Evolutionary conservation across 2,797 vertebrate species (phyloP), one percentile per base, ranked within the genome.

Genomic region (Megalops cyprinoides): DNA sequence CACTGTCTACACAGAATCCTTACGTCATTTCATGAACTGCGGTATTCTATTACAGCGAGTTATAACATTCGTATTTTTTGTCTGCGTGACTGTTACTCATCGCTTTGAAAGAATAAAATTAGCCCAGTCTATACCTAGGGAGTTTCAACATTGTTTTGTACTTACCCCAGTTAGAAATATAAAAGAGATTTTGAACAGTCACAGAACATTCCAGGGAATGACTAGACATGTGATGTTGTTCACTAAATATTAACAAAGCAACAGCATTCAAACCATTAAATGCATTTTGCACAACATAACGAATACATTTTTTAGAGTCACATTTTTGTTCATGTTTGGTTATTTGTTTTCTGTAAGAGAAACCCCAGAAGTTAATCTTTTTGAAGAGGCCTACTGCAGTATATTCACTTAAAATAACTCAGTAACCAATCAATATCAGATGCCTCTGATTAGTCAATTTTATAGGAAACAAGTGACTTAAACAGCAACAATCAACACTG

Each of bases 1-100:
- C 87, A 88, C 91, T 86, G 89, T 87, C 89, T 89, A 92, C 91
- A 90, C 90, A 92, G 88, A 83, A 90, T 86, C 87, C 83, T 84
- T 86, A 86, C 81, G 60, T 82, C 73, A 82, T 82, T 74, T 34
- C 34, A 39, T 82, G 37, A 39, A 74, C 9, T 44, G 67, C 67
- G 39, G 67, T 71, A 71, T 71, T 65, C 25, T 71, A 23, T 23
- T 20, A 42, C 67, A 23, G 67, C 9, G 5, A n/a, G n/a, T 6
- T 7, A 25, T 28, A 56, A 18, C 53, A 23, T 23, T n/a, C n/a
- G n/a, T 56, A 10, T 28, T n/a, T 5, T 60, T 8, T 60, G 23
- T 12, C 56, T 60, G 62, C 31, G 15, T 65, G 31, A 65, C 62
- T 44, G 20, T 71, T 44, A 71, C 20, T 71, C 67, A 71, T 44